Evolutionary conservation across 1,140 invertebrate genomes (phyloP), one percentile per base, ranked within the genome.

Genomic region (Mactra quadrangularis): DNA sequence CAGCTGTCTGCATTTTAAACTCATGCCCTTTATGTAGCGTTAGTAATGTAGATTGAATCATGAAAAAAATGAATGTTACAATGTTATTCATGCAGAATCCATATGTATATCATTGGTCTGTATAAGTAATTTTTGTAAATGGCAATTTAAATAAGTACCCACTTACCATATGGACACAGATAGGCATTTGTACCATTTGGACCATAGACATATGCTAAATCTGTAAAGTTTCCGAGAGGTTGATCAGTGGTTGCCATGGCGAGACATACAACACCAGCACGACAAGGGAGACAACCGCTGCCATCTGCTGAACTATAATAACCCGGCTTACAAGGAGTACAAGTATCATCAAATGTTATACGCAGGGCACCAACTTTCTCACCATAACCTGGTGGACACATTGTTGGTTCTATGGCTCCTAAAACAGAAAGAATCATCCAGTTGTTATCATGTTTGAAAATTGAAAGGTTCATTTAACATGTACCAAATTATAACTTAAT

Each of bases 321-420:
- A 38, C 91, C 91, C 0, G 89, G 85, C 55, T 64, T 68, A 76
- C 91, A 92, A 4, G 91, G 88, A 59, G 90, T 87, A 82, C 91
- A 92, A 0, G 91, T 92, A 64, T 91, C 90, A 7, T 87, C 84
- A 60, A 92, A 90, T 0, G 88, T 88, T 7, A 72, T 50, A 59
- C 87, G 85, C 4, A 77, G 83, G 19, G 90, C 85, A 25, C 88
- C 89, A 79, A 91, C 85, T 57, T 87, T 89, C 75, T 91, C 89
- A 29, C 89, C 90, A 81, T 91, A 92, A 22, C 91, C 91, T 0
- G 90, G 77, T 1, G 90, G 90, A 68, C 91, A 92, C 77, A 89
- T 90, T 29, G 86, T 78, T 4, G 90, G 90, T 71, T 90, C 90
- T 57, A 91, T 91, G 35, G 91, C 90, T 82, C 90, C 90, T 92